Evolutionary conservation across 1,140 invertebrate genomes (phyloP).

Genomic region (Pogonognathellus flavescens): DNA sequence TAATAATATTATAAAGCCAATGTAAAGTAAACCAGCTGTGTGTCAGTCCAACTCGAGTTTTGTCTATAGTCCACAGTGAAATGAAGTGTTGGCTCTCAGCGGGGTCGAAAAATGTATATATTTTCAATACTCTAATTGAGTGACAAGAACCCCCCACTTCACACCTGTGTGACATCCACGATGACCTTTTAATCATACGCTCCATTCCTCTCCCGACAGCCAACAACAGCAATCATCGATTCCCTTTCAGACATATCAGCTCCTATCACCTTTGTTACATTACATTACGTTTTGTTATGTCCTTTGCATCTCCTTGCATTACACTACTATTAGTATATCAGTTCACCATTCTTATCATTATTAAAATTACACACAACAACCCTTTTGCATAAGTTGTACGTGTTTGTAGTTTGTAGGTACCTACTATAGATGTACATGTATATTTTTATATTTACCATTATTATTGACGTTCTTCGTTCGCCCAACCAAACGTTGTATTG

Average conservation of each 20-base stretch:
- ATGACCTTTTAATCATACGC: constrained; percentile 64
- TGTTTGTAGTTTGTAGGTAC: too few relatives aligned
- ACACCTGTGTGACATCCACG: constrained; percentile 65
- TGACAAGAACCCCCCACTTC: constrained; percentile 66
- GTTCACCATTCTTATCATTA: not conserved
- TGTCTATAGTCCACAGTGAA: constrained; percentile 8
- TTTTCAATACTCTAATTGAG: constrained; percentile 66
- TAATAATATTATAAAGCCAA: constrained; percentile 21
- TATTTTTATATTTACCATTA: not conserved
- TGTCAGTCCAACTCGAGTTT: constrained; percentile 4
- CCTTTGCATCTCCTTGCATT: not conserved
- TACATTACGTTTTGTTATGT: not conserved
- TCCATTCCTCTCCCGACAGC: constrained; percentile 48
- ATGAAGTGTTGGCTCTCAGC: constrained; percentile 57
- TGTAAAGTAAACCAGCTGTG: constrained; percentile 15
- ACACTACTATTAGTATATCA: not conserved
- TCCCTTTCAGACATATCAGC: constrained; percentile 24
- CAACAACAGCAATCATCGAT: constrained; percentile 44
- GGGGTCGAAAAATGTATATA: constrained; percentile 50
- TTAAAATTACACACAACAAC: not conserved
- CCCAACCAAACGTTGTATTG: not conserved
- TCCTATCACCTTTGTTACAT: not conserved
- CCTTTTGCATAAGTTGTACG: not conserved
- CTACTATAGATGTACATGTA: too few relatives aligned
- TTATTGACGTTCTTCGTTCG: not conserved